Percentiles rank a stretch among this genome's conserved stretches.
Conservation (phyloP, 2,888 invertebrate genomes). For the Oscheius sp. region DNA sequence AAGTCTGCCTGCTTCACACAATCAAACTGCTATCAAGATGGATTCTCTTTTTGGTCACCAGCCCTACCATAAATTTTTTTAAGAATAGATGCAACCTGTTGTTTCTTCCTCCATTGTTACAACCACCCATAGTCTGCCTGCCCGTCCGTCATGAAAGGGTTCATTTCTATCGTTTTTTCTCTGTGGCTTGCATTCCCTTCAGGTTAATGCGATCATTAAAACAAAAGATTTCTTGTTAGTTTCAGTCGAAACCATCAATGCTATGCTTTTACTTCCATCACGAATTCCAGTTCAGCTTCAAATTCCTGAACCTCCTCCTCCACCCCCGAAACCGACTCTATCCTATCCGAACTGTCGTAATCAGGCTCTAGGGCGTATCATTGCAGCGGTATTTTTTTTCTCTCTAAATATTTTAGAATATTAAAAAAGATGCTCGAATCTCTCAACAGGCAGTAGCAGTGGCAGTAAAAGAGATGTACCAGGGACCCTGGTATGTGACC, state of each 20-base stretch:
- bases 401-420: constrained; percentile 6
- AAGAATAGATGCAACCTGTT: too few species aligned
- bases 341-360: constrained; percentile 7
- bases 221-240: too few species aligned
- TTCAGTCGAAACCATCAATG: constrained; percentile 3
- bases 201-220: too few species aligned
- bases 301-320: neutral
- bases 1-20: too few species aligned
- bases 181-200: too few species aligned
- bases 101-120: too few species aligned
- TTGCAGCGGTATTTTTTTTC: neutral
- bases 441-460: constrained; percentile 5
- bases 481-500: constrained; percentile 8
- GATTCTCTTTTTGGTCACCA: too few species aligned
- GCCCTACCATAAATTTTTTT: too few species aligned
- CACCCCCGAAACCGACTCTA: neutral
- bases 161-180: too few species aligned
- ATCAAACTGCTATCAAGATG: too few species aligned
- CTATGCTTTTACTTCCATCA: neutral
- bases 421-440: neutral
- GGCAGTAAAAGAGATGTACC: neutral
- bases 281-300: constrained; percentile 4
- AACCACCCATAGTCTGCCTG: too few species aligned
- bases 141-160: too few species aligned
- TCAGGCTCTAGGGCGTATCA: neutral